Percentiles rank a stretch among this genome's conserved stretches.
Evolutionary conservation across 2,888 invertebrate genomes (phyloP).

Genomic region (Bursaphelenchus okinawaensis): DNA sequence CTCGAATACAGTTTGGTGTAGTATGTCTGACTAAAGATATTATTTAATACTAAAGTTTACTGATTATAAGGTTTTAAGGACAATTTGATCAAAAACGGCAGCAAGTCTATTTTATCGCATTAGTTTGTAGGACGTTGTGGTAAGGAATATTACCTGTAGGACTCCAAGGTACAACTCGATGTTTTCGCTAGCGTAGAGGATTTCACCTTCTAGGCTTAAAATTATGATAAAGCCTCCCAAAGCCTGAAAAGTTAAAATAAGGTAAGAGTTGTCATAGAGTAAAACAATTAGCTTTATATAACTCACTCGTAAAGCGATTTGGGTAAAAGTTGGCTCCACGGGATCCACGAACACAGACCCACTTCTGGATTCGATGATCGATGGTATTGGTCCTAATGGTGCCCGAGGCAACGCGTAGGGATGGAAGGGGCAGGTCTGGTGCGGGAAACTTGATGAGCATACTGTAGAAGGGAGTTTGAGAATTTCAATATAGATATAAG

Average conservation of each 20-base stretch:
- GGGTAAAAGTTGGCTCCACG: conserved; percentile 43
- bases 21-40: conserved; percentile 86
- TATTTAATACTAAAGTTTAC: background rate
- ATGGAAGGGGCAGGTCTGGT: conserved; percentile 9
- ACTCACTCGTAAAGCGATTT: conserved; percentile 38
- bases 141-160: conserved; percentile 81
- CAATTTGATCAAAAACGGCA: too few relatives aligned
- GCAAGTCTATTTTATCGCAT: background rate
- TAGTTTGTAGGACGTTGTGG: background rate
- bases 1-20: conserved; percentile 98
- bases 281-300: background rate
- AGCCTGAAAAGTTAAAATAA: conserved; percentile 76
- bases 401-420: background rate
- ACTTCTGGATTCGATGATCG: conserved; percentile 35
- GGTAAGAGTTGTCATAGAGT: background rate
- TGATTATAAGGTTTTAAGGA: background rate
- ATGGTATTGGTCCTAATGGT: conserved; percentile 27
- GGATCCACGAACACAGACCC: conserved; percentile 38
- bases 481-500: too few relatives aligned
- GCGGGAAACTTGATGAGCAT: background rate
- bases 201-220: conserved; percentile 88
- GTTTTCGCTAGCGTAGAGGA: conserved; percentile 98
- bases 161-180: conserved; percentile 99
- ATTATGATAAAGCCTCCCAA: conserved; percentile 98
- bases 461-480: background rate